Conservation (phyloP, 2,797 vertebrate species). For the Telmatherina bonti region DNA sequence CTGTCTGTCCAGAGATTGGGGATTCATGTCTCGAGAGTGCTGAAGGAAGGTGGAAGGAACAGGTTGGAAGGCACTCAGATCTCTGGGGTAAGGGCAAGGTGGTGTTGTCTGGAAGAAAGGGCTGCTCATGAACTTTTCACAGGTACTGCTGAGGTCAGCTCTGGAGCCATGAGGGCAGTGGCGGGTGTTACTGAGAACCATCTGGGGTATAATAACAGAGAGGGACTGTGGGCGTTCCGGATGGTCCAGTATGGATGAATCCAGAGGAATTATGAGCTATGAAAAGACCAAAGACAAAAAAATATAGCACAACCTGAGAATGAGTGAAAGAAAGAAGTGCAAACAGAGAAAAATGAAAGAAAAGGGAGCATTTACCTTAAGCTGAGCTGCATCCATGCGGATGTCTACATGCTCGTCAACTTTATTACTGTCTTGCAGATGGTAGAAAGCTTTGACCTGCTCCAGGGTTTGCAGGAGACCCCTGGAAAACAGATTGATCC, state of each 20-base stretch:
- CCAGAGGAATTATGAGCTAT: slow-evolving; percentile 91
- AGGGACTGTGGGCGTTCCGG: slow-evolving; percentile 89
- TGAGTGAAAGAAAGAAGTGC: neutral
- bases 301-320: neutral
- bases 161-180: slow-evolving; percentile 87
- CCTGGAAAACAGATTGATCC: slow-evolving; percentile 93
- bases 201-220: slow-evolving; percentile 78
- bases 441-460: slow-evolving; percentile 97
- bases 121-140: slow-evolving; percentile 82
- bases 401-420: slow-evolving; percentile 91
- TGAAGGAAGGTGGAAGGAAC: slow-evolving; percentile 88
- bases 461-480: slow-evolving; percentile 93
- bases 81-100: slow-evolving; percentile 85
- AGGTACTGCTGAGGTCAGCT: slow-evolving; percentile 86
- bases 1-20: slow-evolving; percentile 49
- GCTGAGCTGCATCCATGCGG: slow-evolving; percentile 87
- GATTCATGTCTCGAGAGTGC: slow-evolving; percentile 80
- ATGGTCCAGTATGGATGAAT: slow-evolving; percentile 89
- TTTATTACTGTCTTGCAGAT: slow-evolving; percentile 89
- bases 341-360: too few species aligned
- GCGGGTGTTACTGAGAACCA: slow-evolving; percentile 90
- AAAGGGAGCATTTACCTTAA: slow-evolving; percentile 85
- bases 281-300: slow-evolving; percentile 31
- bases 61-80: slow-evolving; percentile 84
- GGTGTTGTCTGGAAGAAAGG: slow-evolving; percentile 87